Evolutionary conservation across 1,140 invertebrate genomes (phyloP), one percentile per base, ranked within the genome.

Genomic region (Saccostrea echinata): DNA sequence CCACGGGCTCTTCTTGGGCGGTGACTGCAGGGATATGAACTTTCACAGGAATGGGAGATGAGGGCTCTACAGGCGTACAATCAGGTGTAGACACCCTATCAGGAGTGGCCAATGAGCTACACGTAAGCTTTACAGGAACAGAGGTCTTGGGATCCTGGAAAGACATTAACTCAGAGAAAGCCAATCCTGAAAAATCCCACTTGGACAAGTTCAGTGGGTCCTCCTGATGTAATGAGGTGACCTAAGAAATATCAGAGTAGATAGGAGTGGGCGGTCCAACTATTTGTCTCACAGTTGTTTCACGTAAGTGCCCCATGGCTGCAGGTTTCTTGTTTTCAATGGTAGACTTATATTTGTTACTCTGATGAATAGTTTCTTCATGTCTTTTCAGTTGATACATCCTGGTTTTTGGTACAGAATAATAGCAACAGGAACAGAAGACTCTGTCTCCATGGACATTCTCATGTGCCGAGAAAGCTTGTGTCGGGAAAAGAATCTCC

Each of bases 381-480:
- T 71, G 64, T 71, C 27, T 71, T 30, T 71, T 71, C 24, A 11
- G 24, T 71, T 71, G 64, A 13, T 71, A 71, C 9, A 30, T 24
- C 24, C 64, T 71, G 64, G 64, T 71, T 71, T 71, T 71, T 27
- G 64, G 12, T 27, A 30, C 64, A 27, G 64, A 71, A 30, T 71
- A 27, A 71, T 71, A 13, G 0, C 64, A 71, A 30, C 12, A 13
- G 24, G 27, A 71, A 71, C 24, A 57, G 13, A 71, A 71, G 24
- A 71, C 64, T 24, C 27, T 21, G 6, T 71, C 24, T 27, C 64
- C 24, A 71, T 71, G 64, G 24, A 71, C 27, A 71, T 71, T 71
- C n/a, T 21, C 21, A 71, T 12, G 24, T 27, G 24, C 11, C 64
- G 21, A 4, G 64, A 71, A 13, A 71, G 12, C 24, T 71, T 27